A percentile compares a stretch with the other conserved stretches of the same genome.
Conservation (phyloP, 1,140 invertebrate genomes). For the Wiebesia pumilae region DNA sequence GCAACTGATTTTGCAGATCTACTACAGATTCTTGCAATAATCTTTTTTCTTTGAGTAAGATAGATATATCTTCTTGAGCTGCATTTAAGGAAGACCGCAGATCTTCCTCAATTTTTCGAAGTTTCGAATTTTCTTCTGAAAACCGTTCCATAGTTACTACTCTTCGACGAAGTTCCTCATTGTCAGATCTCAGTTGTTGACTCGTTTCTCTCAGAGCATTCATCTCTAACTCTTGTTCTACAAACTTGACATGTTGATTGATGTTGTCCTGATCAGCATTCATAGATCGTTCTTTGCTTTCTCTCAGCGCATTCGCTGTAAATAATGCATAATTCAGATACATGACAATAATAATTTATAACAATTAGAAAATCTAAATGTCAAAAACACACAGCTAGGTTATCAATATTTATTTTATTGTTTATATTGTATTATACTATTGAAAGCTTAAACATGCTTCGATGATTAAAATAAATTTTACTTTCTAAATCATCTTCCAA, state of each 20-base stretch:
- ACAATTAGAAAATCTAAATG: constrained; percentile 24
- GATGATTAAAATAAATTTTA: background rate
- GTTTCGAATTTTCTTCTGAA: constrained; percentile 78
- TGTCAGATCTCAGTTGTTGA: constrained; percentile 78
- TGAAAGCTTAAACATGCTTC: constrained; percentile 16
- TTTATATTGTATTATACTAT: background rate
- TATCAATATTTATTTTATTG: constrained; percentile 7
- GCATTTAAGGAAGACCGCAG: constrained; percentile 77
- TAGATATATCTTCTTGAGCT: constrained; percentile 83
- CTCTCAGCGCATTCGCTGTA: constrained; percentile 25
- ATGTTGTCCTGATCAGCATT: constrained; percentile 31
- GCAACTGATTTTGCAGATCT: constrained; percentile 78
- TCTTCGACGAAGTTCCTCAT: constrained; percentile 79
- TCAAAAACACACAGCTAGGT: constrained; percentile 14
- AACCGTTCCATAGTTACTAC: constrained; percentile 78
- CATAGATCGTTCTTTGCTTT: background rate
- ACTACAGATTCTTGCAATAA: constrained; percentile 81
- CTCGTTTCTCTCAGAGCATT: constrained; percentile 73
- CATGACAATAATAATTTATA: background rate
- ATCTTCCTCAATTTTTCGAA: constrained; percentile 79
- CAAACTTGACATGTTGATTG: constrained; percentile 53
- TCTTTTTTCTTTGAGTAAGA: constrained; percentile 83
- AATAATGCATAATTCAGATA: background rate
- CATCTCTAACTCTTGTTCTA: constrained; percentile 73
- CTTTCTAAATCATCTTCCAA: no score